Evolutionary conservation across 2,113 vertebrate genomes (phyloP).

Genomic region (pig (Sus scrofa)): DNA sequence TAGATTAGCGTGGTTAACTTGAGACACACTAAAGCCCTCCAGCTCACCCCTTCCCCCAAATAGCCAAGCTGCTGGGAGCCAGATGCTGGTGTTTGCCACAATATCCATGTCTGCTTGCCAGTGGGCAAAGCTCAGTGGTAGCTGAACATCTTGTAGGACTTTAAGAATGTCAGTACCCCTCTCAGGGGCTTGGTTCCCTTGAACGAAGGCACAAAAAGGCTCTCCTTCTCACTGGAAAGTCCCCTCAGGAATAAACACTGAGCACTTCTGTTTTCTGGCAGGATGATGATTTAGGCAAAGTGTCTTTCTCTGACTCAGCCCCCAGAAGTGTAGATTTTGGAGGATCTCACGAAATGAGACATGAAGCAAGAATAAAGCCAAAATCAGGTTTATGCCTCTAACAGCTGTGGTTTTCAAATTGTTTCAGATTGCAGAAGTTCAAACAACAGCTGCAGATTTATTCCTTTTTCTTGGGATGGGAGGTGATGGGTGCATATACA

Average conservation of each 20-base stretch:
- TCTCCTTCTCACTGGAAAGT: conserved; percentile 5
- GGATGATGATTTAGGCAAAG: not conserved
- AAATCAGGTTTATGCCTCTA: conserved; percentile 59
- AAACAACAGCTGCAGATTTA: conserved; percentile 72
- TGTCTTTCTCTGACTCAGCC: conserved; percentile 16
- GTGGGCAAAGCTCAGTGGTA: not conserved
- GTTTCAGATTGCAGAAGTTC: conserved; percentile 50
- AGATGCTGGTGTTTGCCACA: not conserved
- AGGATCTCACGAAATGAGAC: conserved; percentile 64
- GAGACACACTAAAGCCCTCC: conserved; percentile 46
- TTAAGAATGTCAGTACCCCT: not conserved
- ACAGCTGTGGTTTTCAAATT: conserved; percentile 67
- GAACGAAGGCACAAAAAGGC: not conserved
- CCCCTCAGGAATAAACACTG: not conserved
- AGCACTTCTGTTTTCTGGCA: conserved; percentile 16
- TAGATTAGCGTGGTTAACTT: conserved; percentile 64
- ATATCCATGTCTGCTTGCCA: conserved; percentile 40
- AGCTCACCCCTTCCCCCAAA: conserved; percentile 35
- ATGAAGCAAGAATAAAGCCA: conserved; percentile 39
- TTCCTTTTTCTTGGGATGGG: conserved; percentile 24
- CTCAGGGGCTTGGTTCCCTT: not conserved
- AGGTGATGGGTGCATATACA: not conserved
- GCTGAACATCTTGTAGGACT: not conserved
- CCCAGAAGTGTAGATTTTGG: conserved; percentile 21
- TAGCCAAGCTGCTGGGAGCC: conserved; percentile 38